These are phyloP conservation scores for Zeugodacus cucurbitae DNA, from an alignment of 1,140 invertebrate species.

Conservation along the genomic window DNA sequence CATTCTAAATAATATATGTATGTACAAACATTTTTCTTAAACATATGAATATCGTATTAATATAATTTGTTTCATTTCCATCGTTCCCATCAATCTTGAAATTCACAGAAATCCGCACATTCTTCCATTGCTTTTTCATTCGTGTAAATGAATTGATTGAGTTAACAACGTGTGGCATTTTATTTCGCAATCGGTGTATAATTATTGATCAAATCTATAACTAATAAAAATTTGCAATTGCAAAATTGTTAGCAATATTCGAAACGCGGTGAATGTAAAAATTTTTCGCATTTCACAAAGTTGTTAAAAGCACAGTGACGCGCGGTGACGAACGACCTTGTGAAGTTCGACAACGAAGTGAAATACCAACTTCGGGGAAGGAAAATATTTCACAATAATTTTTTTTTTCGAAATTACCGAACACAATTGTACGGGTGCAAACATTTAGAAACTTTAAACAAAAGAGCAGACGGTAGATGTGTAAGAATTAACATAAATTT, in stretches of 20 bases:
- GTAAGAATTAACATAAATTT: neutral
- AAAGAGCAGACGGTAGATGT: neutral
- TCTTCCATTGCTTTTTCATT: neutral
- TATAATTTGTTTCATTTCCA: neutral
- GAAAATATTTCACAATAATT: neutral
- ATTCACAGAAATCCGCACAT: neutral
- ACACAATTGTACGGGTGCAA: neutral
- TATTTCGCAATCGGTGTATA: neutral
- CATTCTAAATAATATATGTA: neutral
- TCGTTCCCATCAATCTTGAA: neutral
- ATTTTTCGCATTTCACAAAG: conserved; percentile 5
- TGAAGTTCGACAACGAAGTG: conserved; percentile 12
- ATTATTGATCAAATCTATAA: neutral
- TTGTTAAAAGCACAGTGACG: neutral
- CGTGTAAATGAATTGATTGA: conserved; percentile 10
- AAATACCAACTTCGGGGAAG: neutral
- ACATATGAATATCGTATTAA: neutral
- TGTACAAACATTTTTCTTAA: neutral
- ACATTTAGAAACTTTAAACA: neutral
- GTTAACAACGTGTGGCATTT: neutral
- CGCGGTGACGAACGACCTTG: neutral
- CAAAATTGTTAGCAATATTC: conserved; percentile 18
- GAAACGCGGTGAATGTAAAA: neutral
- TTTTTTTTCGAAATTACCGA: neutral
- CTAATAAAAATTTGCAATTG: conserved; percentile 5